phyloP scores from a whole-genome alignment of 1,140 invertebrate species.

The Drosophila neocordata region DNA sequence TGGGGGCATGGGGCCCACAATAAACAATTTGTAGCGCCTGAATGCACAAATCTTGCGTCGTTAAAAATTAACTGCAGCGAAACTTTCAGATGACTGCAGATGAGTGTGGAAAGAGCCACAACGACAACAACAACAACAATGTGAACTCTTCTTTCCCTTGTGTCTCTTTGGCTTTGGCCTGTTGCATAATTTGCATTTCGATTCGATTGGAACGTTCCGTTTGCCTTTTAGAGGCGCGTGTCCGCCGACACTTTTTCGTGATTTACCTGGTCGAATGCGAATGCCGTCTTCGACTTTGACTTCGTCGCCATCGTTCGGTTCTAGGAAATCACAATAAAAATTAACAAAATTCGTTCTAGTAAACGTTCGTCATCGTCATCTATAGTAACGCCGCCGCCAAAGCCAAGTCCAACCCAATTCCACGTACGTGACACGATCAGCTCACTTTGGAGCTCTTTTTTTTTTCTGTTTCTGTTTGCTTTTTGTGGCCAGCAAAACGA shows the following conservation, averaged over 20 bases:
- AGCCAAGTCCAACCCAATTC: constrained; percentile 64
- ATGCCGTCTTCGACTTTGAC: constrained; percentile 1
- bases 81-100: constrained; percentile 18
- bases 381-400: constrained; percentile 3
- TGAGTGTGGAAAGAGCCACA: neutral
- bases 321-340: constrained; percentile 82
- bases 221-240: constrained; percentile 74
- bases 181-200: constrained; percentile 81
- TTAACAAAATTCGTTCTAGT: constrained; percentile 80
- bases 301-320: constrained; percentile 48
- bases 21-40: constrained; percentile 80
- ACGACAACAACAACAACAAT: neutral
- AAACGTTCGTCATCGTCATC: constrained; percentile 62
- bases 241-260: constrained; percentile 81
- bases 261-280: constrained; percentile 58
- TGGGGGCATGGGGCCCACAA: constrained; percentile 58
- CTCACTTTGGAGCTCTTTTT: constrained; percentile 20
- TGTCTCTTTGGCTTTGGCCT: constrained; percentile 20
- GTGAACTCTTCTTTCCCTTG: neutral
- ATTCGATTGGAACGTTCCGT: constrained; percentile 73
- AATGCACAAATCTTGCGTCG: constrained; percentile 77
- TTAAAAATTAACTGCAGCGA: constrained; percentile 74
- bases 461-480: constrained; percentile 21
- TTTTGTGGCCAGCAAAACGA: neutral
- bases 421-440: constrained; percentile 77